phyloP scores from a whole-genome alignment of 2,113 vertebrate genomes.

The Carassius gibelio region DNA sequence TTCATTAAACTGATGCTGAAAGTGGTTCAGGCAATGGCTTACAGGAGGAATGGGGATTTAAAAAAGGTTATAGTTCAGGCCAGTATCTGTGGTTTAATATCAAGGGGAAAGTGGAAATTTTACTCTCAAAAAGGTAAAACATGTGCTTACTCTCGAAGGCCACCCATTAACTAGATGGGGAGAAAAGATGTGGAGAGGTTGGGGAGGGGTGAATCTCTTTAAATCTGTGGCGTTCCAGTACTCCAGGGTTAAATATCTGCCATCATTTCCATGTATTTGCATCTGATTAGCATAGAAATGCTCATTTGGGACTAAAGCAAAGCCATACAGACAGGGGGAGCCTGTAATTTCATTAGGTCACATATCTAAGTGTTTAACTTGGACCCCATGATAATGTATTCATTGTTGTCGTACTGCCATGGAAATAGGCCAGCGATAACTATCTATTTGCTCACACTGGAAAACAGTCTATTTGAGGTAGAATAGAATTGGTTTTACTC shows the following conservation, averaged over 20 bases:
- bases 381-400: constrained; percentile 60
- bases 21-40: constrained; percentile 37
- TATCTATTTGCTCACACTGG: constrained; percentile 36
- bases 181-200: constrained; percentile 25
- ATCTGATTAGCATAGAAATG: constrained; percentile 75
- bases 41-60: constrained; percentile 26
- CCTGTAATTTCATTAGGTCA: constrained; percentile 69
- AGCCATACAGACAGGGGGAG: constrained; percentile 59
- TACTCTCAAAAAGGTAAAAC: constrained; percentile 57
- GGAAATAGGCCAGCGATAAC: constrained; percentile 41
- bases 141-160: constrained; percentile 53
- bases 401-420: constrained; percentile 49
- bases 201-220: constrained; percentile 53
- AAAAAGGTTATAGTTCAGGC: constrained; percentile 51
- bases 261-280: constrained; percentile 73
- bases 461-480: constrained; percentile 35
- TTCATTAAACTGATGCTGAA: constrained; percentile 11
- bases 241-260: constrained; percentile 71
- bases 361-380: constrained; percentile 67
- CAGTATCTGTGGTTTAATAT: constrained; percentile 53
- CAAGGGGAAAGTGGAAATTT: constrained; percentile 55
- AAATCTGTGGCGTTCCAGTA: constrained; percentile 56
- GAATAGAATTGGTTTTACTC: background rate
- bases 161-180: constrained; percentile 53
- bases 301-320: constrained; percentile 61